These are phyloP conservation scores for Porites cylindrica DNA, from an alignment of 92 coral and sea anemone genomes.

Conservation along the genomic window DNA sequence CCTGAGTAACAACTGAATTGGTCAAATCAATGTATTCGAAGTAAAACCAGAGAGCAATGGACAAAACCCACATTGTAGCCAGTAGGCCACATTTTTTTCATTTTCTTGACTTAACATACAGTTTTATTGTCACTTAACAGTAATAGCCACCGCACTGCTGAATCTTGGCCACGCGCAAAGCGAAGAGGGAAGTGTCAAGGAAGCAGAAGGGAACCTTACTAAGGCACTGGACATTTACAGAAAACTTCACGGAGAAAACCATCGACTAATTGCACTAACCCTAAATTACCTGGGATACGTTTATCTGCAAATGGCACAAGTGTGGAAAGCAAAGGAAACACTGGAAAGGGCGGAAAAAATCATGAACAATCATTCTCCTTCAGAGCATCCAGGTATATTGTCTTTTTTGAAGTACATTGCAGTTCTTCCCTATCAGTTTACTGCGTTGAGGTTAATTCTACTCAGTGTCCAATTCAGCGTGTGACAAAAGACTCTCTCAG, in stretches of 20 bases:
- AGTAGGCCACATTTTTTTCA: too few species aligned
- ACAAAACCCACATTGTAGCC: too few species aligned
- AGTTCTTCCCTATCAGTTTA: too few species aligned
- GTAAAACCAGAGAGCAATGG: too few species aligned
- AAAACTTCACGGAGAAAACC: slow-evolving; percentile 23
- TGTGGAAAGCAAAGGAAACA: slow-evolving; percentile 13
- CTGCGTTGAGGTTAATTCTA: too few species aligned
- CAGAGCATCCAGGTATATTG: slow-evolving; percentile 19
- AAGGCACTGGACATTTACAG: slow-evolving; percentile 18
- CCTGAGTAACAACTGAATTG: too few species aligned
- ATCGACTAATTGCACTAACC: slow-evolving; percentile 25
- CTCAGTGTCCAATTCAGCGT: too few species aligned
- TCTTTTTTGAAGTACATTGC: too few species aligned
- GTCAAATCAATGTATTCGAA: too few species aligned
- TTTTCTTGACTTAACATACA: too few species aligned
- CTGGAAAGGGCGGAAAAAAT: slow-evolving; percentile 16
- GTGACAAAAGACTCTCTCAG: too few species aligned
- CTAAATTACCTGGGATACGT: slow-evolving; percentile 17
- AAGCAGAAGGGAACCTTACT: slow-evolving; percentile 11
- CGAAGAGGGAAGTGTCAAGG: slow-evolving; percentile 22
- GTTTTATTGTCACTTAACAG: not conserved
- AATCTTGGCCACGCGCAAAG: slow-evolving; percentile 38
- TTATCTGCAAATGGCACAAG: slow-evolving; percentile 11
- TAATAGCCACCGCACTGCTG: slow-evolving; percentile 17
- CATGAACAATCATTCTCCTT: slow-evolving; percentile 9